These are phyloP conservation scores for Nerophis lumbriciformis DNA, from an alignment of 2,113 vertebrate species.

Conservation along the genomic window DNA sequence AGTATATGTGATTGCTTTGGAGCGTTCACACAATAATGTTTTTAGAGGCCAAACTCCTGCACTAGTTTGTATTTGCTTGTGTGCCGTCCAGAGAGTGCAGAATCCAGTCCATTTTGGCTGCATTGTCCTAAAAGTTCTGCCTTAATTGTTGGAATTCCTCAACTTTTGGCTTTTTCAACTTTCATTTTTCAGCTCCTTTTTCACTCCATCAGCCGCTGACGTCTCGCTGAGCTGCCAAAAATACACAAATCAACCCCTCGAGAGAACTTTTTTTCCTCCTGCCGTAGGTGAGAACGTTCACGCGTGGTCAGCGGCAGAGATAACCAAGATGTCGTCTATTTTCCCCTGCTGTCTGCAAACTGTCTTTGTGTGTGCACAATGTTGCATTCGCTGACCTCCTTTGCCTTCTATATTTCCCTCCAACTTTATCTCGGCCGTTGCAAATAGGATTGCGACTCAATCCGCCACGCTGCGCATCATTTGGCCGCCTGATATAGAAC, in stretches of 20 bases:
- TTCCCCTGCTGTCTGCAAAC: not conserved
- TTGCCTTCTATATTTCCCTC: not conserved
- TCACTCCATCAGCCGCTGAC: conserved; percentile 8
- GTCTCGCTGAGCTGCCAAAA: conserved; percentile 39
- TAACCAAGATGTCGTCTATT: conserved; percentile 21
- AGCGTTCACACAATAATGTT: too few relatives aligned
- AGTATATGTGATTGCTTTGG: too few relatives aligned
- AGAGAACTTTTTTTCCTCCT: conserved; percentile 32
- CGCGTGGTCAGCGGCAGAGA: conserved; percentile 8
- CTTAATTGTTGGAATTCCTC: not conserved
- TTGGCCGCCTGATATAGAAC: conserved; percentile 33
- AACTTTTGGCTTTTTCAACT: conserved; percentile 7
- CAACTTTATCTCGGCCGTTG: conserved; percentile 54
- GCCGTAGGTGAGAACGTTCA: conserved; percentile 42
- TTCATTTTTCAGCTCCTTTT: conserved; percentile 6
- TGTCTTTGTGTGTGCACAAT: conserved; percentile 19
- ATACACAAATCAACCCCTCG: conserved; percentile 41
- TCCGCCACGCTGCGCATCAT: conserved; percentile 50
- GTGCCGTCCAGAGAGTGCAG: too few relatives aligned
- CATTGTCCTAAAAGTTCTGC: too few relatives aligned
- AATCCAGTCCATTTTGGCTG: too few relatives aligned
- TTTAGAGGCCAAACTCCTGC: too few relatives aligned
- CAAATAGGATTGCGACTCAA: conserved; percentile 57
- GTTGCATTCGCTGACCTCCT: conserved; percentile 16
- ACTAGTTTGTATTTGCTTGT: too few relatives aligned